Conservation (phyloP, 2,888 invertebrate genomes). For the Subacronicta megacephala region DNA sequence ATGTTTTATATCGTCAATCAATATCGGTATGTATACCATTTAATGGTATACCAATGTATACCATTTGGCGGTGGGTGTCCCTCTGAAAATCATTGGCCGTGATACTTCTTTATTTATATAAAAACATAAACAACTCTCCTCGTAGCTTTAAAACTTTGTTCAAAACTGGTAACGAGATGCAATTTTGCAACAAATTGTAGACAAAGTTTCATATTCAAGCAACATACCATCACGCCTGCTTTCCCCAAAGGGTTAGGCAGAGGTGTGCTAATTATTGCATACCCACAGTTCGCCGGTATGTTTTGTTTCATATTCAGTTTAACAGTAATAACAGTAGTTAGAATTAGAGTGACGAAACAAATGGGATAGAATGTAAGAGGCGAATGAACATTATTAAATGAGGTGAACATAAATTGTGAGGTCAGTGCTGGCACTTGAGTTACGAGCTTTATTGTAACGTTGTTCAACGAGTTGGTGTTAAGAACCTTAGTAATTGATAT, state of each 20-base stretch:
- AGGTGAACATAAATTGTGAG: constrained; percentile 44
- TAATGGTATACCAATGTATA: too few relatives aligned
- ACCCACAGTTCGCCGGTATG: too few relatives aligned
- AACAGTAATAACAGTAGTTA: constrained; percentile 13
- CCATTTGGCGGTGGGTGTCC: too few relatives aligned
- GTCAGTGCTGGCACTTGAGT: constrained; percentile 31
- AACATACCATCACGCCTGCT: too few relatives aligned
- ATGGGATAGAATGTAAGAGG: constrained; percentile 26
- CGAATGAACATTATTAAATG: constrained; percentile 52
- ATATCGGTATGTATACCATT: too few relatives aligned
- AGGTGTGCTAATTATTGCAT: too few relatives aligned
- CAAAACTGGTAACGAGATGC: background rate
- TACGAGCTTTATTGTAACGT: constrained; percentile 14
- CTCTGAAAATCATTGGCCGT: too few relatives aligned
- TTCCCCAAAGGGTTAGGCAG: too few relatives aligned
- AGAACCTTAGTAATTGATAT: background rate
- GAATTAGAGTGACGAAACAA: constrained; percentile 29
- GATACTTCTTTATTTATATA: too few relatives aligned
- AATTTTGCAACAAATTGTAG: constrained; percentile 4
- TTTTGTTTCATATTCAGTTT: constrained; percentile 4
- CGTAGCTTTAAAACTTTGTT: too few relatives aligned
- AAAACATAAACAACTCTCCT: too few relatives aligned
- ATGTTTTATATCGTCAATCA: too few relatives aligned
- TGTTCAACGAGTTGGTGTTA: constrained; percentile 1
- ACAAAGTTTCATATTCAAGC: constrained; percentile 6